phyloP scores from a whole-genome alignment of 2,113 vertebrate genomes.

The Periophthalmodon schlosseri region DNA sequence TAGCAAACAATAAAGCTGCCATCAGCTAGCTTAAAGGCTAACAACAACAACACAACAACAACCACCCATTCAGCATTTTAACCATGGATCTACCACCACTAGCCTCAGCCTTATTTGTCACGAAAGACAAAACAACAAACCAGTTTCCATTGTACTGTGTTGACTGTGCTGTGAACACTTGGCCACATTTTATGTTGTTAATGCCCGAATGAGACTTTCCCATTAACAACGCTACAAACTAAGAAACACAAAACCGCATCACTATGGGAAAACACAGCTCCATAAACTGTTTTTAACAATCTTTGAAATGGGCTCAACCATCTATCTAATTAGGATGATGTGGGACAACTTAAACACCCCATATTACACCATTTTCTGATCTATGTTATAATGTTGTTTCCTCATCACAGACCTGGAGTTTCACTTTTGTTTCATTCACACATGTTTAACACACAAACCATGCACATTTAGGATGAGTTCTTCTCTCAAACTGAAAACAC shows the following conservation, averaged over 20 bases:
- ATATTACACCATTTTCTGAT: too few species aligned
- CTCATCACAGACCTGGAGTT: too few species aligned
- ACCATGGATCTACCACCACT: background rate
- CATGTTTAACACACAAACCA: too few species aligned
- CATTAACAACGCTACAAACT: background rate
- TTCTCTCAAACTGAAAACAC: too few species aligned
- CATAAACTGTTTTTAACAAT: background rate
- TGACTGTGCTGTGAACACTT: too few species aligned
- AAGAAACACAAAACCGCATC: background rate
- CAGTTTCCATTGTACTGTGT: too few species aligned
- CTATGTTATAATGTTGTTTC: too few species aligned
- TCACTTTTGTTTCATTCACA: too few species aligned
- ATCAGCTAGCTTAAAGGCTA: conserved; percentile 23
- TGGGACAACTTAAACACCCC: too few species aligned
- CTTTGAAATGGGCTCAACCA: too few species aligned
- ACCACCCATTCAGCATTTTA: background rate
- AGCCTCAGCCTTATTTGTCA: background rate
- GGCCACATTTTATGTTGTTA: background rate
- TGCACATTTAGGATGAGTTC: too few species aligned
- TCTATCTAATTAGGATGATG: too few species aligned
- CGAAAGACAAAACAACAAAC: background rate
- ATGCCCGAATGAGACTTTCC: background rate
- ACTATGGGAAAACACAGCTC: background rate
- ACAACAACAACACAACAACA: conserved; percentile 8
- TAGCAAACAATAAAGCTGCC: background rate